A percentile compares a stretch with the other conserved stretches of the same genome.
Evolutionary conservation across 1,140 invertebrate species (phyloP).

Genomic region (Choristoneura fumiferana): DNA sequence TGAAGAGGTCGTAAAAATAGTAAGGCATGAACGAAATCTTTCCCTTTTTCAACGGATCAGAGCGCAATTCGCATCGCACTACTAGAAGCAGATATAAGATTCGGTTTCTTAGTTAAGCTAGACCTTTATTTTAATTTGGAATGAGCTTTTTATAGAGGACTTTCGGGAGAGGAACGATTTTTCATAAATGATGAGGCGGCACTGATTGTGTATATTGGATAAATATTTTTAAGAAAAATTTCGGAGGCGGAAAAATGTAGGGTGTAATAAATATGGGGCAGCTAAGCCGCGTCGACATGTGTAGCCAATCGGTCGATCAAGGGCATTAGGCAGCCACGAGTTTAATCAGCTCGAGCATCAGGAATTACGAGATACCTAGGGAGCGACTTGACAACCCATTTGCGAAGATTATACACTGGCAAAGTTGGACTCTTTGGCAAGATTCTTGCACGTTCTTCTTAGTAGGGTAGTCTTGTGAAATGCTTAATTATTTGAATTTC

Average conservation of each 20-base stretch:
- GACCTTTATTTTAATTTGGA: conserved; percentile 77
- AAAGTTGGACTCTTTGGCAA: not conserved
- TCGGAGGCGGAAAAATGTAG: conserved; percentile 59
- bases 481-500: too few relatives aligned
- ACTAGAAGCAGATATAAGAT: conserved; percentile 51
- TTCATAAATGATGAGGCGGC: conserved; percentile 76
- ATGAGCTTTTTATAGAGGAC: conserved; percentile 76
- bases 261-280: conserved; percentile 58
- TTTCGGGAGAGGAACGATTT: conserved; percentile 68
- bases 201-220: conserved; percentile 71
- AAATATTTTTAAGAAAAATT: conserved; percentile 74
- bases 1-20: conserved; percentile 52
- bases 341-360: conserved; percentile 46
- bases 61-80: not conserved
- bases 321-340: conserved; percentile 43
- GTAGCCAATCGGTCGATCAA: conserved; percentile 70
- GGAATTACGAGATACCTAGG: conserved; percentile 20
- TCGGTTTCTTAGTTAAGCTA: conserved; percentile 71
- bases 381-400: conserved; percentile 2
- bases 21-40: conserved; percentile 29
- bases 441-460: too few relatives aligned
- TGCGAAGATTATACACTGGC: conserved; percentile 1
- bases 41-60: conserved; percentile 19
- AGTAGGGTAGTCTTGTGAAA: too few relatives aligned
- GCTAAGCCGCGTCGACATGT: conserved; percentile 59